phyloP scores from a whole-genome alignment of 2,113 vertebrate species.

The Podocnemis expansa region DNA sequence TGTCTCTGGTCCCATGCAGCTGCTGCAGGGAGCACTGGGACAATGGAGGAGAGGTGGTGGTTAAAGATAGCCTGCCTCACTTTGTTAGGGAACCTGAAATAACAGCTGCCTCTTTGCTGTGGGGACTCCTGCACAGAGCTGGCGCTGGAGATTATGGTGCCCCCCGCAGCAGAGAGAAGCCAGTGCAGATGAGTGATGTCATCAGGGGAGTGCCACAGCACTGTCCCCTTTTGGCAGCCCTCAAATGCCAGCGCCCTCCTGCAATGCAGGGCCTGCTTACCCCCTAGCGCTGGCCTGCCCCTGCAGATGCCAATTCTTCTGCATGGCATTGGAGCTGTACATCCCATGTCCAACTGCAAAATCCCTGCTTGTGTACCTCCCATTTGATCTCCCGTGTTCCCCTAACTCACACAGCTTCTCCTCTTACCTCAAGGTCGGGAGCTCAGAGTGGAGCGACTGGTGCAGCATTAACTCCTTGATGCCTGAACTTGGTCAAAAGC shows the following conservation, averaged over 20 bases:
- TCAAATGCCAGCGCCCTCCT: too few species aligned
- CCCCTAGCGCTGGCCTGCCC: too few species aligned
- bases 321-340: neutral
- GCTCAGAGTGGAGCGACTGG: neutral
- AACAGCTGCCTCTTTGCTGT: neutral
- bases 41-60: neutral
- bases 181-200: too few species aligned
- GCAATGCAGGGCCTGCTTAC: too few species aligned
- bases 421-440: neutral
- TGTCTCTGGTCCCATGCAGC: neutral
- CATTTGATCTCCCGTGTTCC: too few species aligned
- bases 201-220: too few species aligned
- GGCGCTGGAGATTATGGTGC: too few species aligned
- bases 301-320: neutral
- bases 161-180: too few species aligned
- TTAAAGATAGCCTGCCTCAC: neutral
- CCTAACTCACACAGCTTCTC: neutral
- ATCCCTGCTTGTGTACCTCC: neutral
- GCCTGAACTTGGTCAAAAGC: neutral
- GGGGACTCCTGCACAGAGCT: neutral
- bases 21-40: neutral
- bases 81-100: neutral
- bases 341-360: neutral
- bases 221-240: too few species aligned
- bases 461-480: neutral